Evolutionary conservation across 1,140 invertebrate genomes (phyloP).

Genomic region (Eriosoma lanigerum): DNA sequence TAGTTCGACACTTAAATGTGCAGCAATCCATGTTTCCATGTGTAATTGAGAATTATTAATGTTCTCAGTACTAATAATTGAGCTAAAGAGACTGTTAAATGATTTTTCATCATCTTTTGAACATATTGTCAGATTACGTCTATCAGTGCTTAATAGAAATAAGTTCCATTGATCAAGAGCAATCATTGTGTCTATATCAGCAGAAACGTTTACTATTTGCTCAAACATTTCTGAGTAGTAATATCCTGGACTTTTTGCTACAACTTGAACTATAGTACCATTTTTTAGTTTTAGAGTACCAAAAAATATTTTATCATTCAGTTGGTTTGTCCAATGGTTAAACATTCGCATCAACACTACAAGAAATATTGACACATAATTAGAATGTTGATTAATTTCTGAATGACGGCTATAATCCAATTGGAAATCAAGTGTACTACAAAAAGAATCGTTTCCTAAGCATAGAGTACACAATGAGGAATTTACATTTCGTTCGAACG

Average conservation of each 20-base stretch:
- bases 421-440: conserved; percentile 5
- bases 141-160: background rate
- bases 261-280: background rate
- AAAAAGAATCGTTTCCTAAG: background rate
- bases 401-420: conserved; percentile 6
- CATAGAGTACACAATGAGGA: background rate
- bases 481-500: background rate
- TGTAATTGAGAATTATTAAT: background rate
- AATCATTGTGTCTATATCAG: background rate
- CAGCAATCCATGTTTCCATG: background rate
- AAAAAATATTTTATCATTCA: conserved; percentile 42
- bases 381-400: background rate
- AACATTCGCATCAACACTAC: background rate
- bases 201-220: background rate
- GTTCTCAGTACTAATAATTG: background rate
- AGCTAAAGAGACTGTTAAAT: background rate
- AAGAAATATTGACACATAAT: background rate
- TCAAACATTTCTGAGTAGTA: background rate
- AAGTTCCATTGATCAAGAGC: background rate
- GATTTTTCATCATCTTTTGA: conserved; percentile 8
- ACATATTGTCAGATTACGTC: conserved; percentile 2
- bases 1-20: conserved; percentile 22
- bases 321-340: background rate
- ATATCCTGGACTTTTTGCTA: conserved; percentile 19
- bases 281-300: background rate